These are phyloP conservation scores for Odocoileus hemionus DNA, from an alignment of 2,113 vertebrate genomes.

Conservation along the genomic window DNA sequence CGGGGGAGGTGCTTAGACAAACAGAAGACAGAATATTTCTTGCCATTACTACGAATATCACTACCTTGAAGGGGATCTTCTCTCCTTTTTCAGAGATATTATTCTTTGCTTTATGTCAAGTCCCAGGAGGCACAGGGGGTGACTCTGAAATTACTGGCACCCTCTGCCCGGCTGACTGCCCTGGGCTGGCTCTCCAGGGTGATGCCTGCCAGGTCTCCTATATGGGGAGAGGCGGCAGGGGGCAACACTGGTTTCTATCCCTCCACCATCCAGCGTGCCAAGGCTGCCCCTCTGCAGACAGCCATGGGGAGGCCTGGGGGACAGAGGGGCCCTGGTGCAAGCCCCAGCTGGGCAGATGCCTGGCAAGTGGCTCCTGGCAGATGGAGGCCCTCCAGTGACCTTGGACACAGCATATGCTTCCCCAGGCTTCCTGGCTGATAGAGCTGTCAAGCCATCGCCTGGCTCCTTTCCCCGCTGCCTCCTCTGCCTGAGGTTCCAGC, in stretches of 20 bases:
- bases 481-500: neutral
- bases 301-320: neutral
- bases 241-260: neutral
- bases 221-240: neutral
- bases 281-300: neutral
- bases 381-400: conserved; percentile 47
- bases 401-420: conserved; percentile 12
- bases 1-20: neutral
- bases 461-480: neutral
- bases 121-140: neutral
- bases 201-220: neutral
- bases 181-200: neutral
- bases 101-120: neutral
- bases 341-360: neutral
- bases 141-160: neutral
- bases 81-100: neutral
- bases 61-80: neutral
- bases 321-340: neutral
- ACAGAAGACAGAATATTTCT: neutral
- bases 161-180: neutral
- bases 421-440: conserved; percentile 40
- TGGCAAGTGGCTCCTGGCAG: conserved; percentile 57
- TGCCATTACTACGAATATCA: neutral
- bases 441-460: conserved; percentile 43
- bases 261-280: neutral